phyloP scores from a whole-genome alignment of 2,797 vertebrate genomes.

The Lates japonicus region DNA sequence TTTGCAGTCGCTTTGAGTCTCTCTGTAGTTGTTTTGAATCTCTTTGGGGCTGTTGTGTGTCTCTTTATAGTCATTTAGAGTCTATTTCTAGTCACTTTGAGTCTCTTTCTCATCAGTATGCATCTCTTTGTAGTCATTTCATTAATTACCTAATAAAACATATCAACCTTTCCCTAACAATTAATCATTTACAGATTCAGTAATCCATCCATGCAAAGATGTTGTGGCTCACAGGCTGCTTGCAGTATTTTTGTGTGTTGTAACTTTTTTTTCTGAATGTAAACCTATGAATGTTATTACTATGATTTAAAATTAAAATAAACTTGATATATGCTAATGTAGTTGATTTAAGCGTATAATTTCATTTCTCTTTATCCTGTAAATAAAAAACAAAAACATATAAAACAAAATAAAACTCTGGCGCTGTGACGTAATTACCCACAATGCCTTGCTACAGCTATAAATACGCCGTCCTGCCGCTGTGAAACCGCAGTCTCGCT shows the following conservation, averaged over 20 bases:
- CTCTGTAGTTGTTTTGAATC: background rate
- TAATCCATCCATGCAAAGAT: too few species aligned
- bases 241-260: background rate
- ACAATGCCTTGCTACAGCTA: conserved; percentile 65
- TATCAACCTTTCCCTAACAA: too few species aligned
- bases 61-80: too few species aligned
- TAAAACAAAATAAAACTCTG: background rate
- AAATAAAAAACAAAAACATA: background rate
- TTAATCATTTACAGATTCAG: too few species aligned
- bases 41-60: too few species aligned
- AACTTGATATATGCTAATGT: background rate
- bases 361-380: background rate
- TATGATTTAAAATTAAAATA: background rate
- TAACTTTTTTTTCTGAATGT: background rate
- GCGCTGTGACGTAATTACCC: conserved; percentile 51
- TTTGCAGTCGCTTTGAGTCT: too few species aligned
- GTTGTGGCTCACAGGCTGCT: too few species aligned
- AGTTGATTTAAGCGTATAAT: background rate
- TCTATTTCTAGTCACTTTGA: too few species aligned
- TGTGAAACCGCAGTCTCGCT: rapidly evolving
- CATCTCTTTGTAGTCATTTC: too few species aligned
- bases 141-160: too few species aligned
- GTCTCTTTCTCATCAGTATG: too few species aligned
- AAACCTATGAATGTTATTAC: background rate
- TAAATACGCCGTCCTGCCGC: conserved; percentile 34